Percentiles rank a stretch among this genome's conserved stretches.
Conservation (phyloP, 2,797 vertebrate genomes). For the Cyclopterus lumpus region DNA sequence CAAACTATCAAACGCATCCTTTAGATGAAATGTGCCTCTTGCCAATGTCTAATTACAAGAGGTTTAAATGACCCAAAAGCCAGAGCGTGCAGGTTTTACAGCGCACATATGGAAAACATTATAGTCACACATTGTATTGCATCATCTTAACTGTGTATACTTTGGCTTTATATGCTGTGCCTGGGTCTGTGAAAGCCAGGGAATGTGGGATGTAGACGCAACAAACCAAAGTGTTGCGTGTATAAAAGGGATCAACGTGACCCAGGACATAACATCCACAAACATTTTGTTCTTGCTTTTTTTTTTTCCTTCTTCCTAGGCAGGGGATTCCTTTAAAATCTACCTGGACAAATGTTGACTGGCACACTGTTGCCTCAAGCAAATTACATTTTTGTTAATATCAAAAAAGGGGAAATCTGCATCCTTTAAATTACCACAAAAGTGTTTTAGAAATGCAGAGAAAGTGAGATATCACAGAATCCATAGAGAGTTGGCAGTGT, state of each 20-base stretch:
- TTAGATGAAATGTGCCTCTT: not conserved
- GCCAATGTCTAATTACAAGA: not conserved
- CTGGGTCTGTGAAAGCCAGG: not conserved
- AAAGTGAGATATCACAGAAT: not conserved
- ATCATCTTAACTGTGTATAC: constrained; percentile 22
- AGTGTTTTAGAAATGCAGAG: not conserved
- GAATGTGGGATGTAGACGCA: constrained; percentile 5
- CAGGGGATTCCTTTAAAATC: not conserved
- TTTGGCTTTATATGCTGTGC: not conserved
- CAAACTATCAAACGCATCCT: not conserved
- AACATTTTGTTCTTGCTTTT: not conserved
- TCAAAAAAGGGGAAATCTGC: not conserved
- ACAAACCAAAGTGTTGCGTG: not conserved
- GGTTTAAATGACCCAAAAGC: not conserved
- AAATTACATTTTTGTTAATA: too few relatives aligned
- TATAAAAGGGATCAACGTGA: not conserved
- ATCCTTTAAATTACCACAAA: not conserved
- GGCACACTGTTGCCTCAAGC: not conserved
- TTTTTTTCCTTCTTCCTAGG: not conserved
- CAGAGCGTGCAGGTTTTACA: not conserved
- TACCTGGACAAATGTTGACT: not conserved
- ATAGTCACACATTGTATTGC: constrained; percentile 16
- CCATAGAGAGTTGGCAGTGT: not conserved
- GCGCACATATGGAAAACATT: constrained; percentile 22
- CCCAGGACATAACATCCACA: not conserved